phyloP scores from a whole-genome alignment of 2,797 vertebrate genomes.

The Monodelphis domestica region DNA sequence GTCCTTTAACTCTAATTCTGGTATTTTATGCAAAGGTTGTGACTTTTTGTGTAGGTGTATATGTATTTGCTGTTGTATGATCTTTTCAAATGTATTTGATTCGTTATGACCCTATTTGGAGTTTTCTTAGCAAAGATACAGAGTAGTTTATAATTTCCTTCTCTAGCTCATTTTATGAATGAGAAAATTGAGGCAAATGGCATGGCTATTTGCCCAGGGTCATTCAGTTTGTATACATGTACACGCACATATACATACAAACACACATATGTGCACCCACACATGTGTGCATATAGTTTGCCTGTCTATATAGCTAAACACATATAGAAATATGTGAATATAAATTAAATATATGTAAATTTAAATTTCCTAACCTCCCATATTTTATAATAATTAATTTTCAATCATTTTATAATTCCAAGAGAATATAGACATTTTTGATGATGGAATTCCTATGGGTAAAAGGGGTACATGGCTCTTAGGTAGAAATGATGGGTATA shows the following conservation, averaged over 20 bases:
- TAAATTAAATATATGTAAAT: neutral
- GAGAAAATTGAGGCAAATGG: too few species aligned
- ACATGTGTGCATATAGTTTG: too few species aligned
- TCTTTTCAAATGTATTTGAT: too few species aligned
- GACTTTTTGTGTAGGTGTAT: too few species aligned
- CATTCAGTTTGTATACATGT: too few species aligned
- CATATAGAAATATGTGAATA: neutral
- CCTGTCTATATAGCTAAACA: neutral
- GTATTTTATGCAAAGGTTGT: neutral
- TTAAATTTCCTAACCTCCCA: neutral
- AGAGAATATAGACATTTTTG: rapidly evolving
- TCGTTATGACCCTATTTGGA: too few species aligned
- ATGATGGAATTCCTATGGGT: rapidly evolving
- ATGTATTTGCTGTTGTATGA: too few species aligned
- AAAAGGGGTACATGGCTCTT: neutral
- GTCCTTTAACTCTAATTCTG: neutral
- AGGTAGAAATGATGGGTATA: neutral
- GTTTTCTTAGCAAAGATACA: too few species aligned
- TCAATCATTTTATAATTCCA: neutral
- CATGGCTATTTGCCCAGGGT: too few species aligned
- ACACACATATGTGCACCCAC: too few species aligned
- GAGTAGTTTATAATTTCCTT: too few species aligned
- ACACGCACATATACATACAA: neutral
- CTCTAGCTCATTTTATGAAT: too few species aligned
- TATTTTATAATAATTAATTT: neutral